Percentiles rank a stretch among this genome's conserved stretches.
Evolutionary conservation across 2,113 vertebrate species (phyloP).

Genomic region (Brachyhypopomus gauderio): DNA sequence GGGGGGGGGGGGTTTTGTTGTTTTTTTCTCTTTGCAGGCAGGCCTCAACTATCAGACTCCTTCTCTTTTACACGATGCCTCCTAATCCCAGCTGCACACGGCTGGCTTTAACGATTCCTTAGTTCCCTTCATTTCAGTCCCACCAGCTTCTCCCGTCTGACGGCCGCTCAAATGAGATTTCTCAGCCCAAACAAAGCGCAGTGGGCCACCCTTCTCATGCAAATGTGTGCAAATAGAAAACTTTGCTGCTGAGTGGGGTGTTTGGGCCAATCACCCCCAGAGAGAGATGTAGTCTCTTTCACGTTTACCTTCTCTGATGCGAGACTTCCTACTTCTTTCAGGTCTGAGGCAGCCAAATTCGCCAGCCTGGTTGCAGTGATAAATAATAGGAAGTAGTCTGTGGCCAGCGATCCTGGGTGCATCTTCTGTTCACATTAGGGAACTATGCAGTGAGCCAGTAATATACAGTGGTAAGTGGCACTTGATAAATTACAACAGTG

Average conservation of each 20-base stretch:
- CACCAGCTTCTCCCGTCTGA: constrained; percentile 41
- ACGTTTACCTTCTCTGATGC: constrained; percentile 63
- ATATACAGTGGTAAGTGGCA: background rate
- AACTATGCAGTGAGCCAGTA: background rate
- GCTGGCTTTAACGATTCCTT: constrained; percentile 37
- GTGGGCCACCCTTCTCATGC: constrained; percentile 64
- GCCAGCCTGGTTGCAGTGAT: constrained; percentile 22
- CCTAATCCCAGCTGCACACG: constrained; percentile 55
- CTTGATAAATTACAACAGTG: background rate
- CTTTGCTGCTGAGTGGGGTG: constrained; percentile 57
- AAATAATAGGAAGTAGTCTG: background rate
- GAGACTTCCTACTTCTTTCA: constrained; percentile 64
- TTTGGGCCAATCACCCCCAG: constrained; percentile 56
- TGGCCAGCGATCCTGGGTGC: background rate
- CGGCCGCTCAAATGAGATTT: constrained; percentile 53
- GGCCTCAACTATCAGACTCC: constrained; percentile 49
- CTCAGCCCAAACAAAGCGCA: constrained; percentile 55
- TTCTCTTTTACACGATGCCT: constrained; percentile 38
- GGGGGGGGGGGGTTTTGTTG: constrained; percentile 27
- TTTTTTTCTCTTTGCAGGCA: background rate
- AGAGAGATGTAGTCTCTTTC: constrained; percentile 65
- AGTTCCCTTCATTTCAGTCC: constrained; percentile 32
- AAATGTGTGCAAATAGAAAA: constrained; percentile 72
- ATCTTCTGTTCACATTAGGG: background rate
- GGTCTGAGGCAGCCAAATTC: constrained; percentile 39